A percentile compares a stretch with the other conserved stretches of the same genome.
Evolutionary conservation across 2,113 vertebrate species (phyloP).

Genomic region (Apistogramma diplotaenia): DNA sequence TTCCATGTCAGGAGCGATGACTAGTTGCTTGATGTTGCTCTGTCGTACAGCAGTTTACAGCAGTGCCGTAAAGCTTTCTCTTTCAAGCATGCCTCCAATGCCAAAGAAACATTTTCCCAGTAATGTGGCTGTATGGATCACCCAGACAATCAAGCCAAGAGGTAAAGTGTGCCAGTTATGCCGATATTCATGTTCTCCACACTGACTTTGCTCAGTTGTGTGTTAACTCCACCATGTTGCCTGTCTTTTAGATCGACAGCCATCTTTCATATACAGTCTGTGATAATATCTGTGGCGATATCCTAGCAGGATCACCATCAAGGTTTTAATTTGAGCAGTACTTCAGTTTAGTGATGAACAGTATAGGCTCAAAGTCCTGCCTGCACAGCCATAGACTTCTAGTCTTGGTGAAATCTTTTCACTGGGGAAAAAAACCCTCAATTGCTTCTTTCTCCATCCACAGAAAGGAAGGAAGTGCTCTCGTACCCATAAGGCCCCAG

Average conservation of each 20-base stretch:
- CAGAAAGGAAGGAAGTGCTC: constrained; percentile 85
- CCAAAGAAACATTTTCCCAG: neutral
- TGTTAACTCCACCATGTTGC: neutral
- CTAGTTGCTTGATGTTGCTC: neutral
- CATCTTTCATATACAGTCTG: neutral
- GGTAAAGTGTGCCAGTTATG: neutral
- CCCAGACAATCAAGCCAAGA: neutral
- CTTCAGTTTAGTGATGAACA: neutral
- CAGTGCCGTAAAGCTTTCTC: neutral
- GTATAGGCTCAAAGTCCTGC: neutral
- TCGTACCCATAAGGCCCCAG: constrained; percentile 79
- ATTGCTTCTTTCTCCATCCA: neutral
- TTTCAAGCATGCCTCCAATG: neutral
- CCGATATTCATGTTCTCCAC: neutral
- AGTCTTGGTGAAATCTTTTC: neutral
- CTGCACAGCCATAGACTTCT: neutral
- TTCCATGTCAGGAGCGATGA: neutral
- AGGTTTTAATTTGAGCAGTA: neutral
- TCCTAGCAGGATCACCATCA: neutral
- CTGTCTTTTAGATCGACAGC: neutral
- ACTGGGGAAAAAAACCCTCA: neutral
- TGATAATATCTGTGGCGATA: neutral
- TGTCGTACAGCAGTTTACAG: neutral
- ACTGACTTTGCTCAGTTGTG: neutral
- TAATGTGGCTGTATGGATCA: neutral